Percentiles rank a stretch among this genome's conserved stretches.
Evolutionary conservation across 2,113 vertebrate genomes (phyloP).

Genomic region (Phoxinus phoxinus): DNA sequence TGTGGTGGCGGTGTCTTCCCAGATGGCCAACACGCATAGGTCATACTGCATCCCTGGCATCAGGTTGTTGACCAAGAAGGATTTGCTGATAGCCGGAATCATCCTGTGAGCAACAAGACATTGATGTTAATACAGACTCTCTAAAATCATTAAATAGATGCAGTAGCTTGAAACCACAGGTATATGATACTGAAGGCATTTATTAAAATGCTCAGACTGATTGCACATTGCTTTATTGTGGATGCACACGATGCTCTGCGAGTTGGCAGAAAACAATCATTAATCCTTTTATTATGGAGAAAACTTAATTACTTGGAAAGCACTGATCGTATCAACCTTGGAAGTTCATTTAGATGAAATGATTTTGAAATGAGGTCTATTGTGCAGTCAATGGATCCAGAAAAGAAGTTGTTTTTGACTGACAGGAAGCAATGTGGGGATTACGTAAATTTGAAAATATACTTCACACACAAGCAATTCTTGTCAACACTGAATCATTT

Average conservation of each 20-base stretch:
- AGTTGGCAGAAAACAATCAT: slow-evolving; percentile 41
- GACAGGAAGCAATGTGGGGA: not conserved
- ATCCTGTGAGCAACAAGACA: slow-evolving; percentile 79
- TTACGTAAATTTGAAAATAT: not conserved
- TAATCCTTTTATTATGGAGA: not conserved
- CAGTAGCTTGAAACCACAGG: not conserved
- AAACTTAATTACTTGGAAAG: slow-evolving; percentile 34
- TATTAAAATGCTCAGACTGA: slow-evolving; percentile 65
- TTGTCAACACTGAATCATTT: not conserved
- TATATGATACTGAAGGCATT: slow-evolving; percentile 51
- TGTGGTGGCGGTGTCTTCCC: slow-evolving; percentile 94
- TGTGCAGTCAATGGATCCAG: slow-evolving; percentile 8
- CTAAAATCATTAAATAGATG: not conserved
- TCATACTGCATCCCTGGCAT: slow-evolving; percentile 95
- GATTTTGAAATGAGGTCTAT: slow-evolving; percentile 16
- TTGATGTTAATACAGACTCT: slow-evolving; percentile 50
- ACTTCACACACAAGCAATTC: not conserved
- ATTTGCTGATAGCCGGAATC: slow-evolving; percentile 92
- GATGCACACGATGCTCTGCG: slow-evolving; percentile 76
- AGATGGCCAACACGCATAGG: slow-evolving; percentile 94
- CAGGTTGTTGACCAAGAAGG: slow-evolving; percentile 94
- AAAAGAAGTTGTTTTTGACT: not conserved
- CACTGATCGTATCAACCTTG: slow-evolving; percentile 30
- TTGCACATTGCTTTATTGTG: slow-evolving; percentile 59
- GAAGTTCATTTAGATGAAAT: not conserved